These are phyloP conservation scores for Troides aeacus DNA, from an alignment of 2,888 invertebrate species.

Conservation along the genomic window DNA sequence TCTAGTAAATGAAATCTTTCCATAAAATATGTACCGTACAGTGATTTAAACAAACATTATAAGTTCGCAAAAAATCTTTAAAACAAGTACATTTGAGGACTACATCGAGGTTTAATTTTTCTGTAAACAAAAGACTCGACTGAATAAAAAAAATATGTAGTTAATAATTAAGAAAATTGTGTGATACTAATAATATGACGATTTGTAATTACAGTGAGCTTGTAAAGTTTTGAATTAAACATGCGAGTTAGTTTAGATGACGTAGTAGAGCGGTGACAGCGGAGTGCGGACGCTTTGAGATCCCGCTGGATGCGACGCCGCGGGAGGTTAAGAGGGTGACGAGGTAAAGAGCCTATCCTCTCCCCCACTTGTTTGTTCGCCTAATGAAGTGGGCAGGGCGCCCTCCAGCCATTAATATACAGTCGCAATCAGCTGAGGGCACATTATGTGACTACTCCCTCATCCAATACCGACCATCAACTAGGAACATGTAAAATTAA, in stretches of 20 bases:
- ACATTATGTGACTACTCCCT: conserved; percentile 34
- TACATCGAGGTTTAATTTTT: no score
- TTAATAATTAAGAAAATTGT: not conserved
- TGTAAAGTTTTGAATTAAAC: conserved; percentile 20
- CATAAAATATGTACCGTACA: no score
- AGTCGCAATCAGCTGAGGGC: conserved; percentile 54
- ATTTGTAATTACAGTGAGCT: not conserved
- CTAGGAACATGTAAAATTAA: conserved; percentile 18
- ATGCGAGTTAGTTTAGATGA: conserved; percentile 19
- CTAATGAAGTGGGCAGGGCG: conserved; percentile 72
- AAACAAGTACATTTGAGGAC: no score
- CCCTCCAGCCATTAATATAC: conserved; percentile 63
- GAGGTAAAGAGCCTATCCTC: conserved; percentile 59
- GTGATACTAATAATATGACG: not conserved
- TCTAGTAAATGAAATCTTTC: no score
- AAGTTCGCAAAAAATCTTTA: no score
- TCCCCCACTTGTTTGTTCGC: conserved; percentile 66
- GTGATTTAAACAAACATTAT: no score
- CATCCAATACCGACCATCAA: conserved; percentile 12
- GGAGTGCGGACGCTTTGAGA: conserved; percentile 21
- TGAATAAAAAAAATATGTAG: no score
- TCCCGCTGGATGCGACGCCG: conserved; percentile 34
- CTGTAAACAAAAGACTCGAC: no score
- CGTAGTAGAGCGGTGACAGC: conserved; percentile 26
- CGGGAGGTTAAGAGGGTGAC: conserved; percentile 59